Base-by-base conservation (phyloP, 2,797 vertebrate species). In the Rhynchotus rufescens region DNA sequence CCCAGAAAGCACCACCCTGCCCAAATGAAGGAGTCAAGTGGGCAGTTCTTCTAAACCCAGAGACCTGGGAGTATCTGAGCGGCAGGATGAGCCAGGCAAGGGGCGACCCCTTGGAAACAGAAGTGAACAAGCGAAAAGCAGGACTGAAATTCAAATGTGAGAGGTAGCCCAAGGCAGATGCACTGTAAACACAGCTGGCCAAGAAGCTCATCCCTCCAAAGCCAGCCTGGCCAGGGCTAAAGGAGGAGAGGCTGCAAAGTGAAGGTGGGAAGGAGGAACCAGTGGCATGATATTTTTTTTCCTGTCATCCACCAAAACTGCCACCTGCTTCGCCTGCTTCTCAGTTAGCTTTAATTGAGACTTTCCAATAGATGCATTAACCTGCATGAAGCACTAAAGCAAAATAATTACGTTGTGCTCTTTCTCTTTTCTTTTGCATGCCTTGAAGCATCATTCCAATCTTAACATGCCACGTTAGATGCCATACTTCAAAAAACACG, bases 241-340 rank as follows among this genome's bases (percentile, higher is more conserved):
- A 74, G 68, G 49, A 71, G 16, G 36, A 62, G 78, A 93, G 20
- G 36, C 32, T 83, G 66, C 34, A 40, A 56, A 87, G 15, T 49
- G 45, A 60, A 94, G 69, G 44, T 23, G 56, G 38, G 67, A 89
- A 9, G 42, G n/a, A 51, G 20, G 60, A 83, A 8, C 22, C 22
- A 23, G 47, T 49, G 47, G 47, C 47, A 49, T 22, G 22, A 49
- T 49, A 49, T 12, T 23, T 49, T 42, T 36, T 36, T 36, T 11
- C 20, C 47, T 23, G 20, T 49, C 47, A 49, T 23, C 47, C 6
- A 23, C 11, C 47, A 49, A 23, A 49, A 49, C 47, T 23, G 6
- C 21, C 82, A 92, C 80, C 64, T 84, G 71, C 62, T 89, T 81
- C 60, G 92, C 80, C 60, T 66, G 76, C 60, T 88, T 54, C 76